These are phyloP conservation scores for Sebastes diploproa DNA, from an alignment of 2,797 vertebrate genomes.

Conservation along the genomic window DNA sequence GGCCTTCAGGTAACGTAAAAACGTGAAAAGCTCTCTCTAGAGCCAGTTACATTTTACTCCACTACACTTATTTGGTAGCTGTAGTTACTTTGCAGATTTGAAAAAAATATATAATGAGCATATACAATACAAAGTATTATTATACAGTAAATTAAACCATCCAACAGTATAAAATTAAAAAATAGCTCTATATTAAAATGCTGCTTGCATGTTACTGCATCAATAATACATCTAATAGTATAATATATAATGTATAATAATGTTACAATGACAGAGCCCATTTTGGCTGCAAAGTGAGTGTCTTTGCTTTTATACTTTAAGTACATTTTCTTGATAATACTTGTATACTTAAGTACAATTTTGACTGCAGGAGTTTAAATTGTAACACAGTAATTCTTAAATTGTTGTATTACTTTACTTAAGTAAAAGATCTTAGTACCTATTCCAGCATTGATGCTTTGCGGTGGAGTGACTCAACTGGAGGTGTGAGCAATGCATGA, in stretches of 20 bases:
- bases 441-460: background rate
- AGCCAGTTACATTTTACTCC: background rate
- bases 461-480: conserved; percentile 32
- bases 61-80: background rate
- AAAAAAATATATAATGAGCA: background rate
- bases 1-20: no score
- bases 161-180: no score
- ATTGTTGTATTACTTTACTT: background rate
- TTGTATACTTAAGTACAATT: background rate
- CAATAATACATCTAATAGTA: background rate
- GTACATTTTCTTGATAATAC: background rate
- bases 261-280: background rate
- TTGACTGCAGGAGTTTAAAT: background rate
- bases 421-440: background rate
- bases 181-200: background rate
- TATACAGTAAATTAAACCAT: background rate
- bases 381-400: background rate
- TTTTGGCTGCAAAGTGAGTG: background rate
- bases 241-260: background rate
- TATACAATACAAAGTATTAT: background rate
- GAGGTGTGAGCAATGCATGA: conserved; percentile 48
- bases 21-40: rapidly evolving
- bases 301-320: background rate
- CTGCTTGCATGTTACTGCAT: background rate
- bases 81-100: background rate